Evolutionary conservation across 2,113 vertebrate species (phyloP).

Genomic region (Podarcis muralis): DNA sequence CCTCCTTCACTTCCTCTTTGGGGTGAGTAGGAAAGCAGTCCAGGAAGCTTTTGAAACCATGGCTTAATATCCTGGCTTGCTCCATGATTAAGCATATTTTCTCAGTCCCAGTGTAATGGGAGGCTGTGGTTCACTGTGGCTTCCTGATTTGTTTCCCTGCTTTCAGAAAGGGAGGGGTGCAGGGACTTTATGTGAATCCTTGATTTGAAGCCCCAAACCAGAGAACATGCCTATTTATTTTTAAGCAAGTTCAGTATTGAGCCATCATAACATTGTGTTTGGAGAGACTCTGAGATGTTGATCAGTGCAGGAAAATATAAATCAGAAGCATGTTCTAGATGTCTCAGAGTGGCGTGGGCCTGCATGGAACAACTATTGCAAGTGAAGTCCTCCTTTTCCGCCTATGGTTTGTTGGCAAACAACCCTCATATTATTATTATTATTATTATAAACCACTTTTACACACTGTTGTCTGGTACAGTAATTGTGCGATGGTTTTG

Average conservation of each 20-base stretch:
- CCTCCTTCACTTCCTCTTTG: not conserved
- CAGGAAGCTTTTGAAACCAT: not conserved
- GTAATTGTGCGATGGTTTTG: not conserved
- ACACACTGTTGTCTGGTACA: not conserved
- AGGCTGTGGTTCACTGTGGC: not conserved
- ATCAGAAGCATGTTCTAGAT: not conserved
- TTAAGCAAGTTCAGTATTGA: not conserved
- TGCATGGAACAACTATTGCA: not conserved
- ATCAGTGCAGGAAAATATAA: not conserved
- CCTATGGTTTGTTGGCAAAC: not conserved
- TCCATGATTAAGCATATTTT: not conserved
- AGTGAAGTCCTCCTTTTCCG: not conserved
- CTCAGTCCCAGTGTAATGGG: not conserved
- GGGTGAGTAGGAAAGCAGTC: not conserved
- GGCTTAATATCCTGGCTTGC: not conserved
- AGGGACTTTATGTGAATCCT: not conserved
- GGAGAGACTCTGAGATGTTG: not conserved
- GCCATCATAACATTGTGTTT: not conserved
- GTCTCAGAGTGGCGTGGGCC: not conserved
- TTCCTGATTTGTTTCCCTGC: not conserved
- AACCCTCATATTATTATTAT: too few species aligned
- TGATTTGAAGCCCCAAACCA: not conserved
- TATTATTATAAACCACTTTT: not conserved
- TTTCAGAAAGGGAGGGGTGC: not conserved
- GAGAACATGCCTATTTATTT: not conserved